A percentile compares a stretch with the other conserved stretches of the same genome.
Conservation (phyloP, 1,140 invertebrate genomes). For the Drosophila equinoxialis region DNA sequence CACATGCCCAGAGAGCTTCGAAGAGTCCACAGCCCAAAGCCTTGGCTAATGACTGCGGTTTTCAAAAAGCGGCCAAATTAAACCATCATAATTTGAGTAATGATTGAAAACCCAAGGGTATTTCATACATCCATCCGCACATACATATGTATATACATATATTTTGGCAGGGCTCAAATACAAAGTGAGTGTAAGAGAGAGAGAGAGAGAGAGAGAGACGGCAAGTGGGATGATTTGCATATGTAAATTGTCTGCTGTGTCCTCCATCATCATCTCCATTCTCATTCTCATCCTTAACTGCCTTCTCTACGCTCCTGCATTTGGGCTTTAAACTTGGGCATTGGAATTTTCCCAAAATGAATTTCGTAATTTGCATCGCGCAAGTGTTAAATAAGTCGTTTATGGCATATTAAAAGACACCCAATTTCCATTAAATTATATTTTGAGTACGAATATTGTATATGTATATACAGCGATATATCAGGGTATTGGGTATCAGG, state of each 20-base stretch:
- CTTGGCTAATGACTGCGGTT: constrained; percentile 68
- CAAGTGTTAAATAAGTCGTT: constrained; percentile 80
- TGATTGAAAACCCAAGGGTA: constrained; percentile 80
- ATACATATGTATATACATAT: constrained; percentile 20
- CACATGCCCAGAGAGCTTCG: constrained; percentile 12
- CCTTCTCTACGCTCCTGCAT: constrained; percentile 9
- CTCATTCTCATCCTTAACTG: background rate
- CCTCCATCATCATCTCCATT: constrained; percentile 12
- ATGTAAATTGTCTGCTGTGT: constrained; percentile 54
- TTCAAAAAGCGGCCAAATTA: constrained; percentile 64
- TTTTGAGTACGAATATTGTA: constrained; percentile 23
- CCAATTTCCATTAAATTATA: constrained; percentile 76
- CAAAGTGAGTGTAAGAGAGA: too few species aligned
- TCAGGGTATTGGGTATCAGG: background rate
- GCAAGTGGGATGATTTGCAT: constrained; percentile 41
- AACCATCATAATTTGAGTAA: constrained; percentile 79
- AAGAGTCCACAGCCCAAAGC: constrained; percentile 13
- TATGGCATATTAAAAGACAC: constrained; percentile 76
- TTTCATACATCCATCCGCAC: constrained; percentile 21
- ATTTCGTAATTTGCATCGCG: constrained; percentile 72
- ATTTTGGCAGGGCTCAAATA: background rate
- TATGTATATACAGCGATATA: too few species aligned
- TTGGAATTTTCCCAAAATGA: constrained; percentile 64
- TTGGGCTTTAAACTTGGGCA: constrained; percentile 33
- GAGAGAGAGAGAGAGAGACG: too few species aligned